These are phyloP conservation scores for Erinaceus europaeus DNA, from an alignment of 2,113 vertebrate species.

Conservation along the genomic window DNA sequence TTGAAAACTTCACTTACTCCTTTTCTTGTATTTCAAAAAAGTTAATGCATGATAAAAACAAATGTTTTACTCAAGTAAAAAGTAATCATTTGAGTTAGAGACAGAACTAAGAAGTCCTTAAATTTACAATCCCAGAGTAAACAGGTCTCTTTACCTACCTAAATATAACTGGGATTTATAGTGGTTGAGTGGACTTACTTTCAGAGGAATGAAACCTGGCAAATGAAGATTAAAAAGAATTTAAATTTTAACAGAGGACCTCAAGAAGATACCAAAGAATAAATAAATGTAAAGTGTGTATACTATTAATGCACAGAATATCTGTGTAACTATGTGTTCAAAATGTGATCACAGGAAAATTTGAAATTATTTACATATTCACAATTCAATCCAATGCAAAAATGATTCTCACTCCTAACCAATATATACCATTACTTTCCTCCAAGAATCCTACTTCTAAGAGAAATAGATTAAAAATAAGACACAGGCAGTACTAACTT, in stretches of 20 bases:
- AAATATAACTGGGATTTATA: background rate
- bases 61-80: background rate
- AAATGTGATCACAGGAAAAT: background rate
- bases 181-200: background rate
- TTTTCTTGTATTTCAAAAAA: background rate
- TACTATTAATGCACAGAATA: background rate
- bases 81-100: background rate
- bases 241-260: background rate
- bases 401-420: background rate
- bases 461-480: too few relatives aligned
- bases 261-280: background rate
- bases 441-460: too few relatives aligned
- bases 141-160: background rate
- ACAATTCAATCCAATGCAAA: background rate
- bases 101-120: background rate
- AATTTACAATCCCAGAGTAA: background rate
- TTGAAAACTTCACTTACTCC: background rate
- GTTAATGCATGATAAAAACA: constrained; percentile 1
- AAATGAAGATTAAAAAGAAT: background rate
- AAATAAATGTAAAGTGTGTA: background rate
- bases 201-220: background rate
- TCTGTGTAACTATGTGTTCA: background rate
- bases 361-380: background rate
- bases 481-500: too few relatives aligned
- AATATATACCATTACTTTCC: background rate